phyloP scores from a whole-genome alignment of 2,113 vertebrate genomes.

The Leucoraja erinaceus region DNA sequence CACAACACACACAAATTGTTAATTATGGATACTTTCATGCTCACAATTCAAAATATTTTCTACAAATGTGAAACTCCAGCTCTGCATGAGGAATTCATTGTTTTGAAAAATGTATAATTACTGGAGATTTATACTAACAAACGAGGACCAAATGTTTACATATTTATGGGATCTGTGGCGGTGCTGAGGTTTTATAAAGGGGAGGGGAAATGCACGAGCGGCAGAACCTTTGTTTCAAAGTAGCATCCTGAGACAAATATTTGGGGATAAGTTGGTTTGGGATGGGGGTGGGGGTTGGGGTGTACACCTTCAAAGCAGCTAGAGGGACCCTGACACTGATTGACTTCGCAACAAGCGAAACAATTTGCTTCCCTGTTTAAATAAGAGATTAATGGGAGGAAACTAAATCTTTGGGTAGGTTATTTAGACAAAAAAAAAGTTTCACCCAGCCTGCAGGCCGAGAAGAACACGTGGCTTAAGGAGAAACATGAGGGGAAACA shows the following conservation, averaged over 20 bases:
- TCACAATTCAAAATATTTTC: neutral
- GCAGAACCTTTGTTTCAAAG: neutral
- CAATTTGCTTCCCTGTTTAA: neutral
- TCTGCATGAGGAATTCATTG: neutral
- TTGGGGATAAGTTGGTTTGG: neutral
- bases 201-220: neutral
- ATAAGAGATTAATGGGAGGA: neutral
- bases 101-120: neutral
- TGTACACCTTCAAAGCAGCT: neutral
- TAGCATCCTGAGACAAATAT: neutral
- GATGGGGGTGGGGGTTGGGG: neutral
- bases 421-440: neutral
- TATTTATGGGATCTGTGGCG: neutral
- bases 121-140: neutral
- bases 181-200: neutral
- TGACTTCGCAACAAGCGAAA: neutral
- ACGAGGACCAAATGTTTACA: neutral
- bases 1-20: neutral
- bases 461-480: neutral
- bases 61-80: neutral
- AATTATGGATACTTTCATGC: neutral
- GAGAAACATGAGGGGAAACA: neutral
- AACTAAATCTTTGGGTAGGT: neutral
- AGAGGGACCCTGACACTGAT: neutral
- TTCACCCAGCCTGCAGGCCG: neutral